Conservation (phyloP, 1,140 invertebrate genomes). For the Plectus sambesii region DNA sequence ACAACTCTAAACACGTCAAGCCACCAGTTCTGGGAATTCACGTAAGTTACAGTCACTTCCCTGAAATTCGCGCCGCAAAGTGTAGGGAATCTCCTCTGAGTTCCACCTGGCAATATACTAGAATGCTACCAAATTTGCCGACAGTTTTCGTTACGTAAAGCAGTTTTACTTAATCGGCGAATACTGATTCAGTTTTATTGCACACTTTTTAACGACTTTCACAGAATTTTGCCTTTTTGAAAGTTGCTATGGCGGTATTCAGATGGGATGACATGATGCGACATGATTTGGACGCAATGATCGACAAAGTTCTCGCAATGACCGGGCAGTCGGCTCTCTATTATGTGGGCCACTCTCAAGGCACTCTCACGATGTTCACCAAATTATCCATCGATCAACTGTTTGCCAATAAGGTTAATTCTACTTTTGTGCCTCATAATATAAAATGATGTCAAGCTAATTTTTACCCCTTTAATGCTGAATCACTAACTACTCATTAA, state of each 20-base stretch:
- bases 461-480: not conserved
- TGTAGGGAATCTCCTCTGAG: too few relatives aligned
- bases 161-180: too few relatives aligned
- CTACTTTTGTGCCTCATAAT: not conserved
- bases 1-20: constrained; percentile 28
- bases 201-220: too few relatives aligned
- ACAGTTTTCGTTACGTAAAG: too few relatives aligned
- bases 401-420: constrained; percentile 19
- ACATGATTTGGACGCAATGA: constrained; percentile 58
- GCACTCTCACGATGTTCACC: constrained; percentile 48
- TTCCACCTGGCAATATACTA: too few relatives aligned
- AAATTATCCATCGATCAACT: constrained; percentile 32
- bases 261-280: constrained; percentile 65
- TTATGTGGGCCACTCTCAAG: constrained; percentile 51
- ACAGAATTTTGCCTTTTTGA: not conserved
- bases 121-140: too few relatives aligned
- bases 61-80: too few relatives aligned
- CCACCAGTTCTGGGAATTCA: constrained; percentile 46
- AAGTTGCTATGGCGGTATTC: constrained; percentile 29
- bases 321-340: constrained; percentile 37
- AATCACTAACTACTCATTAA: too few relatives aligned
- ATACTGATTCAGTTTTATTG: too few relatives aligned
- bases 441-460: constrained; percentile 1
- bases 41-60: not conserved
- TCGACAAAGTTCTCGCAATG: constrained; percentile 55